These are phyloP conservation scores for Microctenopoma lineatum DNA, from an alignment of 2,797 vertebrate genomes.

Conservation along the genomic window DNA sequence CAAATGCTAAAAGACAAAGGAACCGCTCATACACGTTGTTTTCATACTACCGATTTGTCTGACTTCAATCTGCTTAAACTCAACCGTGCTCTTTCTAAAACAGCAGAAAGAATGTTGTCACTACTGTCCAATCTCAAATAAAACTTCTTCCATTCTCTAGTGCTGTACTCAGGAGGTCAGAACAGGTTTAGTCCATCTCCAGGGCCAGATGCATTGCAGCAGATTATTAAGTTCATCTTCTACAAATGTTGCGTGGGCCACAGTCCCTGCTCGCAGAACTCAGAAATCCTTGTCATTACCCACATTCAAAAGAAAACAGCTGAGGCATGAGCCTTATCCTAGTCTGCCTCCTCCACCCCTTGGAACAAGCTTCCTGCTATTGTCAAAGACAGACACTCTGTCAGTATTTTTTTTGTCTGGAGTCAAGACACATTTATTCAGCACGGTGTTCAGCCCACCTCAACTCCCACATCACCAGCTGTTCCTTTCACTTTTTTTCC, in stretches of 20 bases:
- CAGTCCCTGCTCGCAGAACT: conserved; percentile 39
- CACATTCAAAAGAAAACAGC: conserved; percentile 68
- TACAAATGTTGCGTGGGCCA: conserved; percentile 28
- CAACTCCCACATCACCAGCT: conserved; percentile 69
- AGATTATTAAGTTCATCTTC: conserved; percentile 34
- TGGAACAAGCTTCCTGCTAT: conserved; percentile 66
- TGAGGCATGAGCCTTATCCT: conserved; percentile 60
- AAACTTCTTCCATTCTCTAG: conserved; percentile 5
- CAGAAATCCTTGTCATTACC: conserved; percentile 55
- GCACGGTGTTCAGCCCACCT: conserved; percentile 48
- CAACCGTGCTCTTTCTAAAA: background rate
- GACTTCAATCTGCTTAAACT: background rate
- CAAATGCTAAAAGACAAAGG: background rate
- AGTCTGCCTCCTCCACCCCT: conserved; percentile 55
- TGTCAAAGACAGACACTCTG: conserved; percentile 64
- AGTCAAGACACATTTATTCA: conserved; percentile 67
- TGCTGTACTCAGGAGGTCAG: no score
- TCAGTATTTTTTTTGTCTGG: conserved; percentile 61
- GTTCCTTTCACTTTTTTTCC: conserved; percentile 53
- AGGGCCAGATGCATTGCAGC: conserved; percentile 1
- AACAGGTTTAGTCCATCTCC: conserved; percentile 7
- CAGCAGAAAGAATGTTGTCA: background rate
- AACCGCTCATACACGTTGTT: background rate
- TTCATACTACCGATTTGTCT: no score
- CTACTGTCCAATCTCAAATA: background rate